Percentiles rank a stretch among this genome's conserved stretches.
Evolutionary conservation across 2,797 vertebrate species (phyloP).

Genomic region (Sciurus carolinensis): DNA sequence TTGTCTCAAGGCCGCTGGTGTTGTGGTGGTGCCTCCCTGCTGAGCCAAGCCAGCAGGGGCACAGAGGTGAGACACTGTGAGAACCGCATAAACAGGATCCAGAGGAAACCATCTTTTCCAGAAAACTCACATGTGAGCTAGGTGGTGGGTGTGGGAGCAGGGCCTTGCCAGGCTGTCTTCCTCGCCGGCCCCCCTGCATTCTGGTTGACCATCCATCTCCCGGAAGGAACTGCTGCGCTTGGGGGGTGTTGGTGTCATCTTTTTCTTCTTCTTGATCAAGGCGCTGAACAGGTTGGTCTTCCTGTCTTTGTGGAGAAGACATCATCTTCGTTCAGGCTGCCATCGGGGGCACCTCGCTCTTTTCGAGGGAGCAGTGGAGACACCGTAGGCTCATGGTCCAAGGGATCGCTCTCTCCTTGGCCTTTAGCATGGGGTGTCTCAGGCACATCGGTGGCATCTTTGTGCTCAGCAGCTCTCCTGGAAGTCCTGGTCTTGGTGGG

Average conservation of each 20-base stretch:
- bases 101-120: constrained; percentile 74
- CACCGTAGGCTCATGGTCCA: constrained; percentile 93
- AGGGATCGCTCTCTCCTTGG: constrained; percentile 89
- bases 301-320: constrained; percentile 95
- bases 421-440: constrained; percentile 86
- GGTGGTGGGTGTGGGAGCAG: constrained; percentile 68
- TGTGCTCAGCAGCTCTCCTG: constrained; percentile 93
- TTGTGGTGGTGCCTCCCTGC: constrained; percentile 83
- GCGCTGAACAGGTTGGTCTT: constrained; percentile 95
- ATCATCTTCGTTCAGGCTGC: constrained; percentile 95
- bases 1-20: constrained; percentile 90
- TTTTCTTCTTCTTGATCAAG: constrained; percentile 99
- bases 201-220: constrained; percentile 92
- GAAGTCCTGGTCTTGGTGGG: constrained; percentile 97
- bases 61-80: constrained; percentile 82
- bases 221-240: constrained; percentile 98
- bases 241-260: constrained; percentile 95
- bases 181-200: constrained; percentile 89
- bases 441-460: constrained; percentile 91
- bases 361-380: constrained; percentile 96
- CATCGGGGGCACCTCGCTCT: constrained; percentile 92
- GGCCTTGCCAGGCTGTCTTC: constrained; percentile 87
- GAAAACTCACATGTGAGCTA: constrained; percentile 77
- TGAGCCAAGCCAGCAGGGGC: constrained; percentile 90
- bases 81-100: constrained; percentile 69